A percentile compares a stretch with the other conserved stretches of the same genome.
Evolutionary conservation across 2,113 vertebrate genomes (phyloP).

Genomic region (Gavialis gangeticus): DNA sequence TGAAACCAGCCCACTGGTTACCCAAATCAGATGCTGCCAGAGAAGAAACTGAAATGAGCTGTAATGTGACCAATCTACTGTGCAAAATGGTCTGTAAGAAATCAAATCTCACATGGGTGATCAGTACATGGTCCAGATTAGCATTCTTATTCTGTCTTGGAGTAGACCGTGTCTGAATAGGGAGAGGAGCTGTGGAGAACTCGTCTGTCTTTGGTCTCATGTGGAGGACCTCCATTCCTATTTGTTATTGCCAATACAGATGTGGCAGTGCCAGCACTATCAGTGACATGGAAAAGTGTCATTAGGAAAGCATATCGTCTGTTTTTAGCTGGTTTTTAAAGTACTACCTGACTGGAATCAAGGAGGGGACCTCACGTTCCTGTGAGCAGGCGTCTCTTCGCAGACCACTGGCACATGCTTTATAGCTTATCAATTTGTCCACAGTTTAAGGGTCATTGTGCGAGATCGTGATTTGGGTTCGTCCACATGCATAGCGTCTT

Average conservation of each 20-base stretch:
- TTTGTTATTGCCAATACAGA: neutral
- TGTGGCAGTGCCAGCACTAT: neutral
- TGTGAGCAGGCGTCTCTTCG: neutral
- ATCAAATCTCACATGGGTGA: neutral
- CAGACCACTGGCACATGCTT: accelerated
- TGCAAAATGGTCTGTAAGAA: neutral
- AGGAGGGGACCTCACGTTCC: neutral
- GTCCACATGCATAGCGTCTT: neutral
- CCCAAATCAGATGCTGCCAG: neutral
- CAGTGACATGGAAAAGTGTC: neutral
- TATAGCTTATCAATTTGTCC: neutral
- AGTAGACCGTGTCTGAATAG: neutral
- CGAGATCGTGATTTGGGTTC: neutral
- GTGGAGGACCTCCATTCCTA: neutral
- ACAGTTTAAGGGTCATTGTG: neutral
- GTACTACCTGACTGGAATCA: neutral
- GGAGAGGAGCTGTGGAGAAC: neutral
- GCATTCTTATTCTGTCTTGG: neutral
- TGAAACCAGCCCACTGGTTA: neutral
- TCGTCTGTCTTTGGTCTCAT: neutral
- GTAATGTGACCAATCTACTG: neutral
- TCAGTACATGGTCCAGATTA: neutral
- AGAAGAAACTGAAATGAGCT: neutral
- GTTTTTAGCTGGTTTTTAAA: neutral
- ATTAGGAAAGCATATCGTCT: neutral